A percentile compares a stretch with the other conserved stretches of the same genome.
phyloP scores from a whole-genome alignment of 2,797 vertebrate species.

The Protonibea diacanthus region DNA sequence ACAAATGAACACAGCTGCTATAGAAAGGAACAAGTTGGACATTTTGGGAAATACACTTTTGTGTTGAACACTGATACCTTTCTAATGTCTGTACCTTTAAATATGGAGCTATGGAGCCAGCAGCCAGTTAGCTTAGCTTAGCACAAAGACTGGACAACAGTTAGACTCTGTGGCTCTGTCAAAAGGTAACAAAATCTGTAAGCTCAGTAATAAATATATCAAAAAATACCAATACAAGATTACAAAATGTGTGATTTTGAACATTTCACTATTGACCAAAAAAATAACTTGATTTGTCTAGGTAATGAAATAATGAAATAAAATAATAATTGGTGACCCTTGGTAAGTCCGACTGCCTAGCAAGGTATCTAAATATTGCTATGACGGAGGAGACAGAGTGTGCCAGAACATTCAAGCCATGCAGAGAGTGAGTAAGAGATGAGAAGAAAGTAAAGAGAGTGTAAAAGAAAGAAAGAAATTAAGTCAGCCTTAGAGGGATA shows the following conservation, averaged over 20 bases:
- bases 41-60: background rate
- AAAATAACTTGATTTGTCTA: background rate
- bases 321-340: too few relatives aligned
- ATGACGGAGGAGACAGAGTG: background rate
- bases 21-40: too few relatives aligned
- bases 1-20: background rate
- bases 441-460: background rate
- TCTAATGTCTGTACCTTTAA: background rate
- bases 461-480: background rate
- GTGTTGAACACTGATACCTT: background rate
- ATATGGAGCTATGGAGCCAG: background rate
- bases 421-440: background rate
- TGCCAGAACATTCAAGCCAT: background rate
- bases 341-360: too few relatives aligned
- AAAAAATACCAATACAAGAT: too few relatives aligned
- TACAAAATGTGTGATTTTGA: too few relatives aligned
- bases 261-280: background rate
- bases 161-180: too few relatives aligned
- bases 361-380: background rate
- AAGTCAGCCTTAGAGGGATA: conserved; percentile 3
- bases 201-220: background rate
- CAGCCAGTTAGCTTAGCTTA: background rate
- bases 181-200: background rate
- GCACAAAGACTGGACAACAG: too few relatives aligned
- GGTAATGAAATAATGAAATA: too few relatives aligned